Evolutionary conservation across 2,113 vertebrate species (phyloP).

Genomic region (Zootoca vivipara): DNA sequence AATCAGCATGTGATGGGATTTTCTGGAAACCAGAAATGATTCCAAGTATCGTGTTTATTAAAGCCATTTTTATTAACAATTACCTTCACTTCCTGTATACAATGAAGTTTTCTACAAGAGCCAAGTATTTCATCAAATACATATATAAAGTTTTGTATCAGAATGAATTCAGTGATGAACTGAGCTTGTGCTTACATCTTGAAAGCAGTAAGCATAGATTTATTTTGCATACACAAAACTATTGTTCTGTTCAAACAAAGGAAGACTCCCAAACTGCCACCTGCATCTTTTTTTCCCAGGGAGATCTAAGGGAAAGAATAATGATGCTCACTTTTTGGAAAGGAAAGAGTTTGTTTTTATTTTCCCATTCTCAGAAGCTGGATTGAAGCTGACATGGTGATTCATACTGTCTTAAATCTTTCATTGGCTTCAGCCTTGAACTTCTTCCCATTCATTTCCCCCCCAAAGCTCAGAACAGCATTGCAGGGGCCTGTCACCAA

Average conservation of each 20-base stretch:
- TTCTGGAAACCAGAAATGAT: constrained; percentile 65
- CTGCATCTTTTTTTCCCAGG: not conserved
- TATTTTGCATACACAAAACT: not conserved
- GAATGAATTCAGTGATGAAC: constrained; percentile 24
- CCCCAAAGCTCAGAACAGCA: constrained; percentile 6
- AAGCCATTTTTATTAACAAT: constrained; percentile 72
- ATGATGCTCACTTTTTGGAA: not conserved
- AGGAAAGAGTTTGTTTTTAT: not conserved
- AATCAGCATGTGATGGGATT: constrained; percentile 54
- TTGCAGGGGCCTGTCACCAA: constrained; percentile 30
- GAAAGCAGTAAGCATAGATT: constrained; percentile 19
- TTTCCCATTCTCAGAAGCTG: not conserved
- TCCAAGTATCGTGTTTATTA: constrained; percentile 69
- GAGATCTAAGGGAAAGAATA: not conserved
- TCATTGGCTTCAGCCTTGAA: not conserved
- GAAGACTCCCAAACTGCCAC: not conserved
- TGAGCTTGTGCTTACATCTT: constrained; percentile 34
- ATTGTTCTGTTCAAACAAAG: not conserved
- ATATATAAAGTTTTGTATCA: constrained; percentile 36
- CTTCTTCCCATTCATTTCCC: not conserved
- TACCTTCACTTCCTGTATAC: constrained; percentile 71
- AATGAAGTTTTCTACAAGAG: constrained; percentile 71
- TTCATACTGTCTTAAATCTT: constrained; percentile 1
- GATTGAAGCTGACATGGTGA: not conserved
- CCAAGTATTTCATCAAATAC: constrained; percentile 55